These are phyloP conservation scores for Pollenia labialis DNA, from an alignment of 2,888 invertebrate genomes.

Conservation along the genomic window DNA sequence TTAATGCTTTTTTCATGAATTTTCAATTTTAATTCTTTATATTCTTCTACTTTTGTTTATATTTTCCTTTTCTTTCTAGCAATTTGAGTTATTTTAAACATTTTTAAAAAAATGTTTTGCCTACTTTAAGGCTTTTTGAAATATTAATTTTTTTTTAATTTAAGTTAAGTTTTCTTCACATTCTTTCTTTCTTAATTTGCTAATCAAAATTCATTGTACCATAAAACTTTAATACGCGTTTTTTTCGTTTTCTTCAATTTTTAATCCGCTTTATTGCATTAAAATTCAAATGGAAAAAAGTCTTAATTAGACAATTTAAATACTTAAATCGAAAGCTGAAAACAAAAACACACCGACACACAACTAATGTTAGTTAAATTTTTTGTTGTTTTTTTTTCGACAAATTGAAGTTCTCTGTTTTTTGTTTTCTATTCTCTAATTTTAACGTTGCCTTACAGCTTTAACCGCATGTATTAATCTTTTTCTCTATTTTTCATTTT, in stretches of 20 bases:
- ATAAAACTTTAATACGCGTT: slow-evolving; percentile 27
- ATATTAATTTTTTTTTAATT: not conserved
- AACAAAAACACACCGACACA: not conserved
- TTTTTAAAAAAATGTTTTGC: too few relatives aligned
- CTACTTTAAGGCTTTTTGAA: not conserved
- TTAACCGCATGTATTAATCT: slow-evolving; percentile 81
- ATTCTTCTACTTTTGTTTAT: too few relatives aligned
- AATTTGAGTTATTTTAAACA: too few relatives aligned
- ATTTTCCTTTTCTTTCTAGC: too few relatives aligned
- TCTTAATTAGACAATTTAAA: slow-evolving; percentile 74
- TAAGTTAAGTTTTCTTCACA: too few relatives aligned
- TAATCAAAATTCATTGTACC: slow-evolving; percentile 17
- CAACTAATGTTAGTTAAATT: slow-evolving; percentile 32
- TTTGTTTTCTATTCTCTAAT: slow-evolving; percentile 30
- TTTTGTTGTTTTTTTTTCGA: slow-evolving; percentile 2
- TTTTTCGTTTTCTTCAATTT: not conserved
- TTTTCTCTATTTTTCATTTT: slow-evolving; percentile 33
- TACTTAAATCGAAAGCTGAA: slow-evolving; percentile 37
- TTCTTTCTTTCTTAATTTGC: not conserved
- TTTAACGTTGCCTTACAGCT: slow-evolving; percentile 65
- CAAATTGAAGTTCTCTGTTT: not conserved
- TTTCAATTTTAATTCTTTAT: too few relatives aligned
- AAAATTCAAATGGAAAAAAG: slow-evolving; percentile 38
- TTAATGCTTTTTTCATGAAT: too few relatives aligned
- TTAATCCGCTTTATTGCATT: slow-evolving; percentile 60